Evolutionary conservation across 1,140 invertebrate genomes (phyloP).

Genomic region (Chionoecetes opilio): DNA sequence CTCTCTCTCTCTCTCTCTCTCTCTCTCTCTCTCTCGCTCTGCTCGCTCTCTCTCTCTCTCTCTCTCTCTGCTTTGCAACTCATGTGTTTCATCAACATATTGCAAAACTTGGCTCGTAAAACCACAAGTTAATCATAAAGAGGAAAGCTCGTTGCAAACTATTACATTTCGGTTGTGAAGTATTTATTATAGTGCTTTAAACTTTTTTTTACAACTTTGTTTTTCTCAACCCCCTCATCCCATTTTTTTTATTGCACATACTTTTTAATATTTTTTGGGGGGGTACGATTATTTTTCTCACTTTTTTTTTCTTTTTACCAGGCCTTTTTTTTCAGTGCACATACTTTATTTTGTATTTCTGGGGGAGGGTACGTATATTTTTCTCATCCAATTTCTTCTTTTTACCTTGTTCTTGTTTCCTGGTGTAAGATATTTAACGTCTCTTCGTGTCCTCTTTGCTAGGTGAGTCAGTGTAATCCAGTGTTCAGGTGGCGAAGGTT

Average conservation of each 20-base stretch:
- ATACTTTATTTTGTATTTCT: background rate
- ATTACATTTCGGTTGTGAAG: background rate
- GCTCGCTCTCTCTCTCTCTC: background rate
- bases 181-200: background rate
- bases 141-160: background rate
- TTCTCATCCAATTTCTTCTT: background rate
- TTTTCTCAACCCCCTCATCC: background rate
- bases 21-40: conserved; percentile 30
- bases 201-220: background rate
- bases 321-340: background rate
- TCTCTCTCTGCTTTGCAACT: background rate
- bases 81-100: background rate
- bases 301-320: background rate
- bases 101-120: background rate
- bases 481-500: background rate
- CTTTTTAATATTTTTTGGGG: too few relatives aligned
- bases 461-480: background rate
- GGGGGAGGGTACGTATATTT: too few relatives aligned
- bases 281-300: too few relatives aligned
- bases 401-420: background rate
- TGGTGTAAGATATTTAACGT: background rate
- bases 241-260: too few relatives aligned
- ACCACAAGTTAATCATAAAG: background rate
- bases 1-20: conserved; percentile 48
- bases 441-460: background rate